Base-by-base conservation (phyloP, 2,888 invertebrate genomes). In the Diarsia brunnea region DNA sequence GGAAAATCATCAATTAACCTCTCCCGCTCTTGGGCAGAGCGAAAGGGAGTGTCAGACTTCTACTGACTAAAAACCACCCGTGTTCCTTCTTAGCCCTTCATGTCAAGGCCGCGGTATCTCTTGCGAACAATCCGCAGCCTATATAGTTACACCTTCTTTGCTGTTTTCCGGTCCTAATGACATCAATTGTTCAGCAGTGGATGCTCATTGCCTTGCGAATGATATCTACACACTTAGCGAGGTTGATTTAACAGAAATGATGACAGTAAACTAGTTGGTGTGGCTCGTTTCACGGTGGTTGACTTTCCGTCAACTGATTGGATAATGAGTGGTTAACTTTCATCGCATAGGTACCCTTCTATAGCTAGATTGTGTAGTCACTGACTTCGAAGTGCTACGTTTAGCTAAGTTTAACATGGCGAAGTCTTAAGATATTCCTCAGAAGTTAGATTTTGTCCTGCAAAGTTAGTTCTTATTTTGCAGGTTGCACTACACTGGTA, bases 201-300 rank as follows among this genome's bases (percentile, higher is more conserved):
- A 43, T 58, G 21, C 45, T 38, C 51, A n/a, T n/a, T 63, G 53
- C 14, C 31, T 14, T 49, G 64, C 14, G 47, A 19, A n/a, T 66
- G 51, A 53, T 81, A 58, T 58, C 58, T 27, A 38, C 7, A n/a
- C 45, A 66, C 45, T 45, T 60, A 73, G 45, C 14, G 7, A 43
- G 43, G 67, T 24, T 61, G 24, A 67, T 75, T 68, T 58, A 81
- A 75, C 45, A 60, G 68, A 75, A 69, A 66, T 53, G 60, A 60
- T 75, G 69, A 53, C 76, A 69, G 19, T 65, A 53, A 79, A 81
- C n/a, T 24, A 21, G 68, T 81, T 45, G 67, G 75, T 49, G 24
- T 16, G 24, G 55, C 60, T 79, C 21, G 69, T 79, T 79, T 65
- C 82, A 79, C 69, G 79, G 82, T 79, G 76, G 68, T 75, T 79